These are phyloP conservation scores for Strongylocentrotus purpuratus DNA, from an alignment of 35 echinoderm and acorn worm genomes.

Conservation along the genomic window DNA sequence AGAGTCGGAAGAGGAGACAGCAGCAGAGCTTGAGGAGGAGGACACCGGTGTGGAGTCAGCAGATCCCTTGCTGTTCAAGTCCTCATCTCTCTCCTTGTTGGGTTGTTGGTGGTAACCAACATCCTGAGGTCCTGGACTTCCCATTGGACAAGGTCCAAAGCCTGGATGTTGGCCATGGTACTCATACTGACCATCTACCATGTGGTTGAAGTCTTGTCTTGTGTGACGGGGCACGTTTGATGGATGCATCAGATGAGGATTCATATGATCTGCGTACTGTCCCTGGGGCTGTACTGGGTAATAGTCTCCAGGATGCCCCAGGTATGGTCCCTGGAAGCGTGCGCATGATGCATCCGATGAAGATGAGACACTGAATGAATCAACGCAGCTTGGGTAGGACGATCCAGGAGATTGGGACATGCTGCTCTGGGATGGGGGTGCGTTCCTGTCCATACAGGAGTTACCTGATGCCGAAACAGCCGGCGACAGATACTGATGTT, in stretches of 20 bases:
- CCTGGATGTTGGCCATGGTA: not conserved
- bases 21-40: not conserved
- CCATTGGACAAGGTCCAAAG: not conserved
- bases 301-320: not conserved
- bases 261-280: not conserved
- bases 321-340: not conserved
- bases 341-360: not conserved
- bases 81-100: not conserved
- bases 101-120: not conserved
- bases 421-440: not conserved
- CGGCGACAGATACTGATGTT: not conserved
- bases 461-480: not conserved
- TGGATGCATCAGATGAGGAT: not conserved
- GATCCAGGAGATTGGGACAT: constrained; percentile 8
- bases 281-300: not conserved
- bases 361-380: not conserved
- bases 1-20: not conserved
- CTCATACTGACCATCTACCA: not conserved
- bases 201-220: not conserved
- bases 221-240: not conserved
- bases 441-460: not conserved
- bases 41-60: not conserved
- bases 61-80: not conserved
- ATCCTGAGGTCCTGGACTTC: not conserved
- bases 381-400: not conserved